Evolutionary conservation across 2,797 vertebrate species (phyloP).

Genomic region (Antrozous pallidus): DNA sequence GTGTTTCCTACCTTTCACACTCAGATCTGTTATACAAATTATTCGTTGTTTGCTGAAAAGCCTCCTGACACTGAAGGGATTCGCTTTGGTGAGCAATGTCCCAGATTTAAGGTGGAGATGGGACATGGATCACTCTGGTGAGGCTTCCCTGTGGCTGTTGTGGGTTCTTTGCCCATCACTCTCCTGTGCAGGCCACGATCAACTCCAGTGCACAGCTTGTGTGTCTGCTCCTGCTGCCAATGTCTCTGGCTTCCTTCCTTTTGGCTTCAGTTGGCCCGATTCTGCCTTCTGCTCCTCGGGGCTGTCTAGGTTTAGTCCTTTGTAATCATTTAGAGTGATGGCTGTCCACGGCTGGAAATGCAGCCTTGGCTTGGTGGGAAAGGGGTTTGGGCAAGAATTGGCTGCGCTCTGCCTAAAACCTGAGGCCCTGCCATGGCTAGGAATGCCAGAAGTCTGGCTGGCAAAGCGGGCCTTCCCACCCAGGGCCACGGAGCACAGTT

Average conservation of each 20-base stretch:
- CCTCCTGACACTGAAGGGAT: neutral
- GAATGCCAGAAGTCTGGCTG: neutral
- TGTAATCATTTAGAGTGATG: neutral
- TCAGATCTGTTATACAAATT: neutral
- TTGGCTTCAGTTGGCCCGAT: neutral
- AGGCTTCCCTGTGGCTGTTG: fast-evolving
- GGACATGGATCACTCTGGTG: fast-evolving
- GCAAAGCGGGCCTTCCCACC: neutral
- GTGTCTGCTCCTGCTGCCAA: neutral
- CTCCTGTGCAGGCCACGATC: neutral
- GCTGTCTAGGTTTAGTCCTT: slow-evolving; percentile 53
- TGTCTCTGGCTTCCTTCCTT: slow-evolving; percentile 1
- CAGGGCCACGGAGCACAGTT: neutral
- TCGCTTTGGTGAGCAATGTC: neutral
- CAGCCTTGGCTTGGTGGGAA: neutral
- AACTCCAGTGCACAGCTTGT: neutral
- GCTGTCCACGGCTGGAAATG: neutral
- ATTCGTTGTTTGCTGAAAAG: neutral
- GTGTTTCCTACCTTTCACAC: neutral
- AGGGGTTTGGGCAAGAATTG: slow-evolving; percentile 6
- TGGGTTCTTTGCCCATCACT: neutral
- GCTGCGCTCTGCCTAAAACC: neutral
- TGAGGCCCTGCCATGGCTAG: neutral
- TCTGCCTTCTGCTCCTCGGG: slow-evolving; percentile 1
- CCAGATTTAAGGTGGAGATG: neutral